Percentiles rank a stretch among this genome's conserved stretches.
These are phyloP conservation scores for Falco peregrinus DNA, from an alignment of 2,797 vertebrate species.

Conservation along the genomic window DNA sequence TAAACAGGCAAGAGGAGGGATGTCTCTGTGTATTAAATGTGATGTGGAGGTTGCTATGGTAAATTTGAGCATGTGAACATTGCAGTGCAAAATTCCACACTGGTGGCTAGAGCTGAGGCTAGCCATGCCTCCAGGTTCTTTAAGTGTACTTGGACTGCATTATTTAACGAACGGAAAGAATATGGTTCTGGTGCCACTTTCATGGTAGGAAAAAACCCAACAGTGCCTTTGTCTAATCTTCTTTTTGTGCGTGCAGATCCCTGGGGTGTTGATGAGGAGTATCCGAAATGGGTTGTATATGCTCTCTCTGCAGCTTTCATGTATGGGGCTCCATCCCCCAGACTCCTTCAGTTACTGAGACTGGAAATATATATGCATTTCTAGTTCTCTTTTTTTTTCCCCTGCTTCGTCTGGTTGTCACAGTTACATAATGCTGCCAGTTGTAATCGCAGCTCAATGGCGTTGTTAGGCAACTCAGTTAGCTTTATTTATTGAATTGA, in stretches of 20 bases:
- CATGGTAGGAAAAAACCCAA: not conserved
- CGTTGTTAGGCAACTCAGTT: slow-evolving; percentile 36
- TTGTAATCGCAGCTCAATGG: slow-evolving; percentile 41
- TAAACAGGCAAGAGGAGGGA: slow-evolving; percentile 62
- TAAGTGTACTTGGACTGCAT: not conserved
- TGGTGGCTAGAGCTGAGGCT: slow-evolving; percentile 1
- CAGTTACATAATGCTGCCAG: slow-evolving; percentile 60
- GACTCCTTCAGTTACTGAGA: slow-evolving; percentile 15
- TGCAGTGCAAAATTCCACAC: slow-evolving; percentile 33
- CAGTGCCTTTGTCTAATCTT: not conserved
- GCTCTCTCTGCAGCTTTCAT: not conserved
- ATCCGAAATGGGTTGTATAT: not conserved
- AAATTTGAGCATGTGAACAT: slow-evolving; percentile 49
- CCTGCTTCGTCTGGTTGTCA: slow-evolving; percentile 12
- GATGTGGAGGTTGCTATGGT: slow-evolving; percentile 68
- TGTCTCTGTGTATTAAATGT: slow-evolving; percentile 62
- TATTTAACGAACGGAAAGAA: not conserved
- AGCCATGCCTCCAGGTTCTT: slow-evolving; percentile 44
- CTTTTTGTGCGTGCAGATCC: not conserved
- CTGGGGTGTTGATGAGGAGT: not conserved
- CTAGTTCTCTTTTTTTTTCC: not conserved
- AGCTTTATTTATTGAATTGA: slow-evolving; percentile 55
- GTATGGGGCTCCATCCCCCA: not conserved
- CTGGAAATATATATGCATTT: slow-evolving; percentile 12
- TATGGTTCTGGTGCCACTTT: not conserved